phyloP scores from a whole-genome alignment of 1,140 invertebrate genomes.

The Dolichoris vasculosae region DNA sequence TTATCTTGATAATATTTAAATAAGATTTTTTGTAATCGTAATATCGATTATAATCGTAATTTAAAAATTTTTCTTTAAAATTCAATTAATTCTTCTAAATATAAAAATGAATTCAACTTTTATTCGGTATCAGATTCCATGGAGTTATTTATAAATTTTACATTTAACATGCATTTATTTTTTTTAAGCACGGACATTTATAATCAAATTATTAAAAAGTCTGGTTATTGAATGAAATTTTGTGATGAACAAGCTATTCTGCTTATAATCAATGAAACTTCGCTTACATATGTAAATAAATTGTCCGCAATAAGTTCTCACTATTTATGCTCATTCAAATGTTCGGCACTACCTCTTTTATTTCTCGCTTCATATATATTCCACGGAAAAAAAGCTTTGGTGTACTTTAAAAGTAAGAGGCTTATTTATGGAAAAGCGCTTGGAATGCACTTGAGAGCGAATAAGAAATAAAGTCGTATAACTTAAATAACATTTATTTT shows the following conservation, averaged over 20 bases:
- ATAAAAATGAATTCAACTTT: neutral
- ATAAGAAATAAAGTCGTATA: slow-evolving; percentile 49
- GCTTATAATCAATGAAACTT: neutral
- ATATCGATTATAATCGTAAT: neutral
- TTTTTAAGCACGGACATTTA: neutral
- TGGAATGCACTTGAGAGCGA: slow-evolving; percentile 41
- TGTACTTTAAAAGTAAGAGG: slow-evolving; percentile 44
- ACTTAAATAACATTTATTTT: slow-evolving; percentile 52
- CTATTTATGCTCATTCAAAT: slow-evolving; percentile 12
- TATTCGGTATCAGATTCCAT: neutral
- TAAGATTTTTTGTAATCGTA: neutral
- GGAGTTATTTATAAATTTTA: neutral
- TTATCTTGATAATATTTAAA: neutral
- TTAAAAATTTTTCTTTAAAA: neutral
- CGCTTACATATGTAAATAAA: slow-evolving; percentile 27
- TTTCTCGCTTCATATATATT: slow-evolving; percentile 17
- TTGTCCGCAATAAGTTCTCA: slow-evolving; percentile 29
- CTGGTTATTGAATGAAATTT: slow-evolving; percentile 2
- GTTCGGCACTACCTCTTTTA: slow-evolving; percentile 14
- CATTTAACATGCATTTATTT: neutral
- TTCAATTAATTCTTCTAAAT: neutral
- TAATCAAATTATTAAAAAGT: slow-evolving; percentile 7
- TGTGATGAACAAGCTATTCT: slow-evolving; percentile 37
- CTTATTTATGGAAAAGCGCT: slow-evolving; percentile 46
- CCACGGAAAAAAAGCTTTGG: slow-evolving; percentile 25